Evolutionary conservation across 2,797 vertebrate genomes (phyloP).

Genomic region (Bryconaethiops microstoma): DNA sequence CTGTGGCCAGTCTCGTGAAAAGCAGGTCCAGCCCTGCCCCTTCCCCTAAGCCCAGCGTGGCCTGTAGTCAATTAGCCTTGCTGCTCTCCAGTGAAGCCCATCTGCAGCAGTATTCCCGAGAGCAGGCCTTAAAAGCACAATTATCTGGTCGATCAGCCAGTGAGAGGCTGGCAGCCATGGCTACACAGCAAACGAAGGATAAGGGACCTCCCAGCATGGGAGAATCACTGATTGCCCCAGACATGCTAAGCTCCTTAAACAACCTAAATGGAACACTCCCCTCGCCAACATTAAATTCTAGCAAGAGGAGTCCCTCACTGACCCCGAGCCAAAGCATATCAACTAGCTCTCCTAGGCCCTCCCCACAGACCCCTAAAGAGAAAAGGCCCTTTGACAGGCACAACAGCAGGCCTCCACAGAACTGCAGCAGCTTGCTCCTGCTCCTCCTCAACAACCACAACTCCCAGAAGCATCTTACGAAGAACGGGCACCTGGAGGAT

Average conservation of each 20-base stretch:
- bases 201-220: slow-evolving; percentile 82
- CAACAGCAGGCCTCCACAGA: slow-evolving; percentile 84
- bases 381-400: slow-evolving; percentile 86
- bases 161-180: slow-evolving; percentile 95
- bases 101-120: slow-evolving; percentile 96
- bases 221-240: slow-evolving; percentile 78
- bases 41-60: slow-evolving; percentile 95
- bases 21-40: slow-evolving; percentile 92
- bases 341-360: slow-evolving; percentile 70
- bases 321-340: slow-evolving; percentile 73
- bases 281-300: slow-evolving; percentile 70
- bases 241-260: slow-evolving; percentile 82
- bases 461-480: slow-evolving; percentile 85
- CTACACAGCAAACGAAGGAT: slow-evolving; percentile 84
- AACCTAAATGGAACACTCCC: slow-evolving; percentile 82
- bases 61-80: slow-evolving; percentile 96
- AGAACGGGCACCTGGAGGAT: slow-evolving; percentile 84
- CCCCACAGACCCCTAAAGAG: slow-evolving; percentile 75
- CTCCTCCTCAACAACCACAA: slow-evolving; percentile 96
- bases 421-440: slow-evolving; percentile 92
- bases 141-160: slow-evolving; percentile 92
- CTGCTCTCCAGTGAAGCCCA: slow-evolving; percentile 97
- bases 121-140: slow-evolving; percentile 96
- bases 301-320: slow-evolving; percentile 78
- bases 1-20: slow-evolving; percentile 95